Evolutionary conservation across 2,888 invertebrate species (phyloP).

Genomic region (Piscicola geometra): DNA sequence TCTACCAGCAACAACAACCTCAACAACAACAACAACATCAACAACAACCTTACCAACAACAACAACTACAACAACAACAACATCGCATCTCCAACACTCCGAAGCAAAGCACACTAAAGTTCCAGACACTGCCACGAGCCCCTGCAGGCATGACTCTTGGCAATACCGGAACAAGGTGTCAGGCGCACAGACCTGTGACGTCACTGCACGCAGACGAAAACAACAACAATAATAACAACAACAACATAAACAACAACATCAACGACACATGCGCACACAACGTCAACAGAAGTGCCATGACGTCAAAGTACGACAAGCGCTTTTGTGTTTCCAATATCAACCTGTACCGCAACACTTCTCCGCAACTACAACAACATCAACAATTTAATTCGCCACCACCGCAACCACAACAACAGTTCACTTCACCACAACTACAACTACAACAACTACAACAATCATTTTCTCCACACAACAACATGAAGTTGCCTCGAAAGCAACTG

Average conservation of each 20-base stretch:
- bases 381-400: no score
- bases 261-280: not conserved
- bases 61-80: not conserved
- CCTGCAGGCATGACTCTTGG: no score
- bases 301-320: not conserved
- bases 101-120: not conserved
- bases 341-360: not conserved
- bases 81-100: no score
- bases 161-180: no score
- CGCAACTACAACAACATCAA: not conserved
- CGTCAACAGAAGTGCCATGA: not conserved
- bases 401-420: not conserved
- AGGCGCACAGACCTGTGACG: not conserved
- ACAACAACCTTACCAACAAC: not conserved
- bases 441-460: not conserved
- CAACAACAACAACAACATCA: not conserved
- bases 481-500: no score
- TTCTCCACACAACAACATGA: no score
- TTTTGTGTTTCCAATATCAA: not conserved
- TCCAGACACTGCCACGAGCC: no score
- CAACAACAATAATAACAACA: not conserved
- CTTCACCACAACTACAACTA: not conserved
- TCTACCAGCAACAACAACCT: not conserved
- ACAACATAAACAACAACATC: not conserved
- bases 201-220: no score